These are phyloP conservation scores for Cerastis rubricosa DNA, from an alignment of 2,888 invertebrate species.

Conservation along the genomic window DNA sequence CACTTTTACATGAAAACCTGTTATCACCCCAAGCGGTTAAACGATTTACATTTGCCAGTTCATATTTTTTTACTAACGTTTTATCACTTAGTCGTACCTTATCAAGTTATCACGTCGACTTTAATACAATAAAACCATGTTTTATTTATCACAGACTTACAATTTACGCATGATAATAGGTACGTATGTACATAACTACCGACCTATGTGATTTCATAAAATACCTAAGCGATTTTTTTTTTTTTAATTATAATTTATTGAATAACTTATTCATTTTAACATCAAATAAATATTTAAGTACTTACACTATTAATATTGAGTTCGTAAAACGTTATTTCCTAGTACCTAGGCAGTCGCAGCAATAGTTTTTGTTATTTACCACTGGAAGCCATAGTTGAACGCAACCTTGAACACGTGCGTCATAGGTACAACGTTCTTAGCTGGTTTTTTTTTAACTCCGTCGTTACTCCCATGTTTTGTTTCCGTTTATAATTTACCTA, in stretches of 20 bases:
- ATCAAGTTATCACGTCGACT: slow-evolving; percentile 40
- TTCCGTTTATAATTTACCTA: slow-evolving; percentile 33
- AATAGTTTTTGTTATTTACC: slow-evolving; percentile 37
- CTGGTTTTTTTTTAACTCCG: slow-evolving; percentile 58
- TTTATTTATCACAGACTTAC: slow-evolving; percentile 18
- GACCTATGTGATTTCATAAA: slow-evolving; percentile 16
- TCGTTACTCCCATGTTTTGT: slow-evolving; percentile 37
- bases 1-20: background rate
- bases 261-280: background rate
- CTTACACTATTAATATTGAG: background rate
- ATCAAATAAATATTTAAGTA: slow-evolving; percentile 3
- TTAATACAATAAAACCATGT: slow-evolving; percentile 15
- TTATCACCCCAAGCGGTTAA: background rate
- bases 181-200: background rate
- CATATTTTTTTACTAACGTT: background rate
- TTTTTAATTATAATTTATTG: background rate
- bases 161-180: slow-evolving; percentile 18
- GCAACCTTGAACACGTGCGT: slow-evolving; percentile 66
- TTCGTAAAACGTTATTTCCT: slow-evolving; percentile 16
- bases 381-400: slow-evolving; percentile 65
- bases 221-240: background rate
- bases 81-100: slow-evolving; percentile 31
- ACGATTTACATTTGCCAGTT: slow-evolving; percentile 4
- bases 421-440: slow-evolving; percentile 54
- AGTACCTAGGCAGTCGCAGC: background rate